Evolutionary conservation across 1,140 invertebrate species (phyloP), one percentile per base, ranked within the genome.

Genomic region (Antheraea mylitta): DNA sequence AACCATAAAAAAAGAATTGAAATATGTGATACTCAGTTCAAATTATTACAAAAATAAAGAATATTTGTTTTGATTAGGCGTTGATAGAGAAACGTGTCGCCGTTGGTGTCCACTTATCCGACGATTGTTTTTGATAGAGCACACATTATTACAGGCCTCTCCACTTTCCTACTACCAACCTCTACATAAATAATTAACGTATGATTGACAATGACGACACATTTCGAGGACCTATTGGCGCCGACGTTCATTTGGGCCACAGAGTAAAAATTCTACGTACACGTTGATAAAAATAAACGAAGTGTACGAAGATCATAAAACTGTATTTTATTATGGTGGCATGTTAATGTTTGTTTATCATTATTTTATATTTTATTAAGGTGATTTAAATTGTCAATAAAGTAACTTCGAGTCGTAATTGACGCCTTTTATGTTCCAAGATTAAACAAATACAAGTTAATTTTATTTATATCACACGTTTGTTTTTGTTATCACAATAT

Each of bases 131-230:
- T 72, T 71, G 73, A 77, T 79, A 67, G 75, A 70, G 70, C 73
- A 75, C 75, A 77, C 74, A 76, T 76, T 78, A 78, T 78, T 76
- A 74, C 75, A 37, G 64, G 62, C 71, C 73, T 74, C 75, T 76
- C 66, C 67, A 79, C 67, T 78, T 72, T 73, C 69, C 66, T 72
- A 30, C 77, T 79, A 79, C 72, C 71, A 73, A 42, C 68, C 68
- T 69, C 71, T 70, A 73, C 59, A 71, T 68, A 72, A 72, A 79
- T 76, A 75, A 76, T 76, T 79, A 79, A 79, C 72, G 60, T 70
- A 68, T 71, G 74, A 76, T 74, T 74, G 68, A 76, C 72, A 66
- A 63, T 10, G 45, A 74, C 58, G 53, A 38, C 58, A 53, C 65
- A 11, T 16, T 38, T 53, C 64, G 64, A 65, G 22, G 61, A 30